A percentile compares a stretch with the other conserved stretches of the same genome.
These are phyloP conservation scores for Psococerastis gibbosa DNA, from an alignment of 2,888 invertebrate genomes.

Conservation along the genomic window DNA sequence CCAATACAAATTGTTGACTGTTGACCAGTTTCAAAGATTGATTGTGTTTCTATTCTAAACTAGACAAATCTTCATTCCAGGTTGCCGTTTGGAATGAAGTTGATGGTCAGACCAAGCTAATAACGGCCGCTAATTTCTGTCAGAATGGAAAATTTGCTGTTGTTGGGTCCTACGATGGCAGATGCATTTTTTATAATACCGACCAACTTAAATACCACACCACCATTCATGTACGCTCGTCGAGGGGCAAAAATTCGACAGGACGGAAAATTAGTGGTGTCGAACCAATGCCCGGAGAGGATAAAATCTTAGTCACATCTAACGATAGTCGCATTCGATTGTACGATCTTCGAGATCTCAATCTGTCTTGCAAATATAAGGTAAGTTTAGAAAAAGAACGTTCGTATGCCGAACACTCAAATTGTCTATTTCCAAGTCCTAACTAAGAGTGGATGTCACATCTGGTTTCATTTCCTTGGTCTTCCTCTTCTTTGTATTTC, in stretches of 20 bases:
- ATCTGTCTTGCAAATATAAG: slow-evolving; percentile 88
- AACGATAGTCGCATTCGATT: slow-evolving; percentile 93
- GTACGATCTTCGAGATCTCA: slow-evolving; percentile 87
- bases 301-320: slow-evolving; percentile 90
- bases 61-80: slow-evolving; percentile 22
- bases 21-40: not conserved
- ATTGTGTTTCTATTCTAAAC: not conserved
- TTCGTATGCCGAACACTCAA: no score
- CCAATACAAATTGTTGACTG: no score
- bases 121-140: slow-evolving; percentile 94
- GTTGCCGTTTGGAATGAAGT: slow-evolving; percentile 97
- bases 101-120: slow-evolving; percentile 81
- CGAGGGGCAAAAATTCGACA: slow-evolving; percentile 85
- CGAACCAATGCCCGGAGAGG: slow-evolving; percentile 89
- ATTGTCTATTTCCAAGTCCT: no score
- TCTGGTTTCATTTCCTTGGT: no score
- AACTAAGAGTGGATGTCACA: no score
- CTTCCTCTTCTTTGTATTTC: no score
- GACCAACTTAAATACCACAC: slow-evolving; percentile 98
- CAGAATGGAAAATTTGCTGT: slow-evolving; percentile 95
- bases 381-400: not conserved
- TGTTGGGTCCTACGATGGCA: slow-evolving; percentile 94
- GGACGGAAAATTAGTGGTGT: slow-evolving; percentile 94
- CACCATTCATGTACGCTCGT: slow-evolving; percentile 88
- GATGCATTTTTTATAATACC: slow-evolving; percentile 95